Conservation (phyloP, 2,888 invertebrate genomes). For the Synergus japonicus region DNA sequence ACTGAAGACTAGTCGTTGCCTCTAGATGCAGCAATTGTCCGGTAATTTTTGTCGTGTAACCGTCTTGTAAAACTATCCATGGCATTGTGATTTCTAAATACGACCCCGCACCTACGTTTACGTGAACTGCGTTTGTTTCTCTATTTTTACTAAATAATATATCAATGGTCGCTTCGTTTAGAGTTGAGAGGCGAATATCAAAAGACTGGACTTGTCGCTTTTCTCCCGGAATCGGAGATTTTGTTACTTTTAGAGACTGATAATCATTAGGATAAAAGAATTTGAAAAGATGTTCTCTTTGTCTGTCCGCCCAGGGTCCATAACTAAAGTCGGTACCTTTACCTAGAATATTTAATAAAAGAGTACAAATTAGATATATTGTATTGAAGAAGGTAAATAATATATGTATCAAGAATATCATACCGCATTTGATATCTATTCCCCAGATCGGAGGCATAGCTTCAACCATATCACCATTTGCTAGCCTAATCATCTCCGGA, state of each 20-base stretch:
- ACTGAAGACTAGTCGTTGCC: conserved; percentile 96
- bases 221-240: conserved; percentile 91
- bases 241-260: conserved; percentile 88
- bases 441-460: conserved; percentile 97
- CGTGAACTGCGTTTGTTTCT: conserved; percentile 98
- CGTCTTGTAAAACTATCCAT: conserved; percentile 92
- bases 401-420: neutral
- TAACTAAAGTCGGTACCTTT: conserved; percentile 97
- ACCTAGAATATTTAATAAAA: neutral
- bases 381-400: neutral
- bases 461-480: conserved; percentile 95
- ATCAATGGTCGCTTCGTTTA: conserved; percentile 96
- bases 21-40: conserved; percentile 96
- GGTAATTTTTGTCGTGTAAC: conserved; percentile 93
- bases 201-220: conserved; percentile 93
- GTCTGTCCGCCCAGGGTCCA: conserved; percentile 99
- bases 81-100: conserved; percentile 98
- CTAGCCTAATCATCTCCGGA: conserved; percentile 91
- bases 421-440: conserved; percentile 94
- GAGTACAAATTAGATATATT: neutral
- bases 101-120: conserved; percentile 96
- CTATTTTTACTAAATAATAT: conserved; percentile 96
- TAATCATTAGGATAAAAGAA: conserved; percentile 97
- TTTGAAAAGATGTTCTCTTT: conserved; percentile 95
- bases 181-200: conserved; percentile 93